Evolutionary conservation across 2,888 invertebrate species (phyloP), one percentile per base, ranked within the genome.

Genomic region (Morpho achilles): DNA sequence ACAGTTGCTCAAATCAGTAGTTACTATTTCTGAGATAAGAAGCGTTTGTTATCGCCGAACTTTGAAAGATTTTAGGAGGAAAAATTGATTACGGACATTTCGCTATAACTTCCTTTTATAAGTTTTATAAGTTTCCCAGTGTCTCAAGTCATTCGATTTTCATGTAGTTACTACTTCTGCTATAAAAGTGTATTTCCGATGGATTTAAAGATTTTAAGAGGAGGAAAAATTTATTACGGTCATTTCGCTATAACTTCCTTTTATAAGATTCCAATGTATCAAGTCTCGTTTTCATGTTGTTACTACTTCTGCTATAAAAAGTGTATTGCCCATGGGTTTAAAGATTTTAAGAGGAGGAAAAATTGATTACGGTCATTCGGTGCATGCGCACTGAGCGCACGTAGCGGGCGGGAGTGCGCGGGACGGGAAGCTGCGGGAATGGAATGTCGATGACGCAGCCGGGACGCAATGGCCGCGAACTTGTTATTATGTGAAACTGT

Each of bases 391-490:
- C 87, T 84, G 78, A 80, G 75, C 63, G 68, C 67, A 67, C 65
- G 70, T 71, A 71, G 69, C 67, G 64, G 64, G 69, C 70, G 53
- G 53, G 40, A 4, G 47, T 2, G 68, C 62, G 73, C 70, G 77
- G 69, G 74, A 66, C 55, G 66, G 75, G 75, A 75, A 74, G 72
- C 76, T 74, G 76, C 75, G 79, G 80, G 82, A 78, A 79, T 75
- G 88, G 87, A 88, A 87, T 88, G 87, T 83, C 79, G 87, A 85
- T 86, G 88, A 88, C 85, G 87, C 84, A 84, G 85, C 77, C 81
- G 74, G 77, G 75, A 76, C 70, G 76, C 76, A 69, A 68, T 75
- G 75, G 76, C 82, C 79, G 82, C 80, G 78, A 81, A 82, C 87
- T 86, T 84, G 85, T 85, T 82, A 81, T 84, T 84, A 86, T 86